These are phyloP conservation scores for Cryptocephalus moraei DNA, from an alignment of 2,888 invertebrate species.

Conservation along the genomic window DNA sequence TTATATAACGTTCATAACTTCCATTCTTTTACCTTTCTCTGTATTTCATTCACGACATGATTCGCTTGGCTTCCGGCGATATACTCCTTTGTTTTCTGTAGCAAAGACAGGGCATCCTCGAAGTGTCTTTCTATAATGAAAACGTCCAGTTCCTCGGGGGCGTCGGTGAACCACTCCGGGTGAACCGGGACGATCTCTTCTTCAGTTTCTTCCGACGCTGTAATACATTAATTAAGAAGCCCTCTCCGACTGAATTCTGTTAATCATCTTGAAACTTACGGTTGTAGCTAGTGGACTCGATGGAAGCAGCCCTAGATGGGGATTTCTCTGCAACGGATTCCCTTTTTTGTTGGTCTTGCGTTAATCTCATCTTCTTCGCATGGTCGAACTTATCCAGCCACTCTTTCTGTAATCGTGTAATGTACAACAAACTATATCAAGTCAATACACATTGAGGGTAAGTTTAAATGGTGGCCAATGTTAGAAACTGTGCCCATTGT, in stretches of 20 bases:
- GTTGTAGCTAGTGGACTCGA: constrained; percentile 37
- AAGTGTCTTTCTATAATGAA: constrained; percentile 92
- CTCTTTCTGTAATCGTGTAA: constrained; percentile 52
- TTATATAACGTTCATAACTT: no score
- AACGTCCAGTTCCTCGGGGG: constrained; percentile 90
- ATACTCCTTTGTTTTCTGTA: constrained; percentile 57
- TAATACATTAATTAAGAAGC: background rate
- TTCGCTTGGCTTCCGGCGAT: constrained; percentile 37
- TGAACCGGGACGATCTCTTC: constrained; percentile 31
- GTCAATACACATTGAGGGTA: no score
- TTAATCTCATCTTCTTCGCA: constrained; percentile 71
- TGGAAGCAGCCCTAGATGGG: constrained; percentile 38
- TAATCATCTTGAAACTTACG: constrained; percentile 23
- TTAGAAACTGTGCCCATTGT: background rate
- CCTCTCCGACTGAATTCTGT: background rate
- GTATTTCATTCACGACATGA: constrained; percentile 40
- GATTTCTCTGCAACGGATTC: constrained; percentile 36
- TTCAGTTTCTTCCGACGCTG: constrained; percentile 37
- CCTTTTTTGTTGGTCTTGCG: constrained; percentile 46
- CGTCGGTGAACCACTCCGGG: constrained; percentile 85
- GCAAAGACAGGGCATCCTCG: constrained; percentile 77
- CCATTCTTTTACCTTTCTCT: constrained; percentile 27
- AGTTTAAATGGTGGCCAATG: background rate
- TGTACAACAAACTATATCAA: no score
- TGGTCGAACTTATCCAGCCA: constrained; percentile 90